A percentile compares a stretch with the other conserved stretches of the same genome.
These are phyloP conservation scores for Eupristina koningsbergeri DNA, from an alignment of 1,140 invertebrate species.

Conservation along the genomic window DNA sequence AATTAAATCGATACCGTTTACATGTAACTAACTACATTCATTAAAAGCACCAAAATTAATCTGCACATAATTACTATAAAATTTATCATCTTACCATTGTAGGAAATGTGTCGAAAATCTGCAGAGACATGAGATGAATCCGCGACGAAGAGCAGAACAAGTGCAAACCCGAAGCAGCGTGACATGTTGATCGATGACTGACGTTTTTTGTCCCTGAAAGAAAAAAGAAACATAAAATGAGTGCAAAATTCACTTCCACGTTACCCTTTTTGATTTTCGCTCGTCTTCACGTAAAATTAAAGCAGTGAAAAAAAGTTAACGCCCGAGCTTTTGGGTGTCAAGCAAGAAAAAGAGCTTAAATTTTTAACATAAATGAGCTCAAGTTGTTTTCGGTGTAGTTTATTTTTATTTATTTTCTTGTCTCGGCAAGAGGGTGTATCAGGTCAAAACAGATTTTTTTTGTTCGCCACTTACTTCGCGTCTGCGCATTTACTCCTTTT, in stretches of 20 bases:
- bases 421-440: background rate
- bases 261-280: background rate
- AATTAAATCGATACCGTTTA: too few relatives aligned
- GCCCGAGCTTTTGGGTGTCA: background rate
- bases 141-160: conserved; percentile 52
- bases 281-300: background rate
- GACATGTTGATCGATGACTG: conserved; percentile 45
- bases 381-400: background rate
- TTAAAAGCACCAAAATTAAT: background rate
- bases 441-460: background rate
- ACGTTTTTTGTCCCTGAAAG: conserved; percentile 45
- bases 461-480: background rate
- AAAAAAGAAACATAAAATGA: conserved; percentile 36
- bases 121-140: conserved; percentile 48
- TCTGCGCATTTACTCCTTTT: background rate
- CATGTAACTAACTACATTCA: too few relatives aligned
- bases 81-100: conserved; percentile 61
- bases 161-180: conserved; percentile 31
- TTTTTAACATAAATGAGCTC: conserved; percentile 26
- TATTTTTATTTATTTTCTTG: conserved; percentile 2
- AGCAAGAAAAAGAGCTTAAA: background rate
- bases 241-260: background rate
- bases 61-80: background rate
- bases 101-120: conserved; percentile 67
- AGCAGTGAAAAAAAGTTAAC: background rate